Evolutionary conservation across 1,140 invertebrate species (phyloP), one percentile per base, ranked within the genome.

Genomic region (Drosophila miranda): DNA sequence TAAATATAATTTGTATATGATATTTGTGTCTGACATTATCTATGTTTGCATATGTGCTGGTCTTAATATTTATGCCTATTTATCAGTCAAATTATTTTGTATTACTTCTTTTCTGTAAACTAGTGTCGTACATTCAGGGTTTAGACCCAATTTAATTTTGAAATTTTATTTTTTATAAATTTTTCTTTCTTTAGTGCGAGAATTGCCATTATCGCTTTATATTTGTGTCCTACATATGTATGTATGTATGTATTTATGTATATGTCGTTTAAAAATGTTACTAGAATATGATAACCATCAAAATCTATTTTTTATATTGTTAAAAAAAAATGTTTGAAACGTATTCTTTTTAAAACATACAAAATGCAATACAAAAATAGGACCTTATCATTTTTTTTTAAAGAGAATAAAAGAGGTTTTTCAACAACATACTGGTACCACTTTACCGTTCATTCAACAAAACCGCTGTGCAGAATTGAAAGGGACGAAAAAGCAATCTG

Each of bases 21-120:
- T 52, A 54, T 57, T 51, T 46, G 49, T 53, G 53, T 70, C 30
- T 57, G 44, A 48, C 49, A 48, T 55, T 51, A 34, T 62, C 14
- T 57, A 38, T 44, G 26, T 34, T 30, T 58, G 41, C 60, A 42
- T 70, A 44, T 64, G 56, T 79, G 42, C 52, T 49, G 44, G 42
- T 54, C 68, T 69, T 80, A 77, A 74, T 52, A 54, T 57, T 86
- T 71, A 48, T 63, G 49, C 64, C 74, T 78, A 63, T 69, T 77
- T 81, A 82, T 82, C 79, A 82, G 79, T 82, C 79, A 82, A 75
- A 66, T 71, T 71, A 75, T 58, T 45, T 54, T 70, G 28, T 41
- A 54, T 66, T 60, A 38, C 34, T 38, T 13, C 34, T 11, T 54
- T 62, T 70, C n/a, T 54, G 58, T 70, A 30, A 73, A 41, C 44